Conservation (phyloP, 2,113 vertebrate genomes). For the Forbesichthys papilliferus region DNA sequence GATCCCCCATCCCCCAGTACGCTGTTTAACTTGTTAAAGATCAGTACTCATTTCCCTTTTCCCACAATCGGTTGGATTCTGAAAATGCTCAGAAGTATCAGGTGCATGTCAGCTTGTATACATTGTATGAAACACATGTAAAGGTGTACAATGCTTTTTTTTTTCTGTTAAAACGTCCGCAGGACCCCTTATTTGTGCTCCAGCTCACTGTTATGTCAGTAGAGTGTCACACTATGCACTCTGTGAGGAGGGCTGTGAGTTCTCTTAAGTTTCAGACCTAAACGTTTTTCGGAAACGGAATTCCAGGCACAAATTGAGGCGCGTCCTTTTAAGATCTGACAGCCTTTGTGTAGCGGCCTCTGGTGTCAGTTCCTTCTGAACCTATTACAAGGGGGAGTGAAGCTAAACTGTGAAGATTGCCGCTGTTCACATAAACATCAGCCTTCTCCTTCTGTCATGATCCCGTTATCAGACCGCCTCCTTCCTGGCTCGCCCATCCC, state of each 20-base stretch:
- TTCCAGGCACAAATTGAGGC: background rate
- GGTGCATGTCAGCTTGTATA: conserved; percentile 44
- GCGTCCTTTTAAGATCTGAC: too few species aligned
- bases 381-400: conserved; percentile 30
- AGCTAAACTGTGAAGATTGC: conserved; percentile 41
- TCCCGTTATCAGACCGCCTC: conserved; percentile 56
- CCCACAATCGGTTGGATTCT: conserved; percentile 44
- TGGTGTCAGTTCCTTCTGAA: conserved; percentile 60
- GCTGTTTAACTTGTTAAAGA: background rate
- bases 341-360: conserved; percentile 22
- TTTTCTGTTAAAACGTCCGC: too few species aligned
- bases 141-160: background rate
- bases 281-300: too few species aligned
- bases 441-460: conserved; percentile 56
- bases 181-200: too few species aligned
- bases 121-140: conserved; percentile 19
- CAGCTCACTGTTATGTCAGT: too few species aligned
- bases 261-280: too few species aligned
- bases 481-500: conserved; percentile 39
- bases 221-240: too few species aligned
- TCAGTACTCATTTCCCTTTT: conserved; percentile 8
- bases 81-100: conserved; percentile 50
- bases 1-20: conserved; percentile 5
- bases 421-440: conserved; percentile 48
- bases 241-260: too few species aligned